Percentiles rank a stretch among this genome's conserved stretches.
These are phyloP conservation scores for Cladorhizidae sp. DNA, from an alignment of 37 sponge, comb jelly and placozoan genomes.

Conservation along the genomic window DNA sequence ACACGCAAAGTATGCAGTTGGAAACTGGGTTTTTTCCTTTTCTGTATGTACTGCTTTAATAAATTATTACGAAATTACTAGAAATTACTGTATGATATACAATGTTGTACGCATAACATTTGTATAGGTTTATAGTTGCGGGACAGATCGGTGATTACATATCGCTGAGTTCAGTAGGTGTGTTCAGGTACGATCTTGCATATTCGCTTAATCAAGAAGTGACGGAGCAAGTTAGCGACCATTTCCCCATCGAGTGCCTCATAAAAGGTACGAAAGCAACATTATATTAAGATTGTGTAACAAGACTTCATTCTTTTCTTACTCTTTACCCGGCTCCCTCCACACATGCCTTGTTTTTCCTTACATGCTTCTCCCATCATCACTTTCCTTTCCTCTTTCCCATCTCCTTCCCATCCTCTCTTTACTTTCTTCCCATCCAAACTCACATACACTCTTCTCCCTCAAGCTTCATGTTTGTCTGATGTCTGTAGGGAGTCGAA, in stretches of 20 bases:
- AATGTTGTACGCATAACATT: not conserved
- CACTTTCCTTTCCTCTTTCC: too few species aligned
- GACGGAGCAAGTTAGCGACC: conserved; percentile 75
- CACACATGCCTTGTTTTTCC: too few species aligned
- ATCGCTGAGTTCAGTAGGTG: not conserved
- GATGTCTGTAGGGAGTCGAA: too few species aligned
- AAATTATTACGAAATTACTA: too few species aligned
- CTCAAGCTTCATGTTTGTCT: too few species aligned
- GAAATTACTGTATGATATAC: too few species aligned
- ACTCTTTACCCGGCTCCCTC: too few species aligned
- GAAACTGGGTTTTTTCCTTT: not conserved
- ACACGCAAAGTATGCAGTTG: not conserved
- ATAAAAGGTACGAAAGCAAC: not conserved
- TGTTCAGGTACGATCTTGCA: conserved; percentile 64
- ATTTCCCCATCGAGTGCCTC: conserved; percentile 67
- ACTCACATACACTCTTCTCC: too few species aligned
- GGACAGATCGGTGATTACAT: conserved; percentile 9
- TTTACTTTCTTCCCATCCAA: too few species aligned
- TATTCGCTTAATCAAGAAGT: conserved; percentile 38
- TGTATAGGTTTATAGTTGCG: conserved; percentile 26
- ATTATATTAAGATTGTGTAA: not conserved
- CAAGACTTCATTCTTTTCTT: not conserved
- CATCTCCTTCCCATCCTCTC: too few species aligned
- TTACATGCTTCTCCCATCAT: too few species aligned
- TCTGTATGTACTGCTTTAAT: not conserved